Evolutionary conservation across 2,888 invertebrate genomes (phyloP), one percentile per base, ranked within the genome.

Genomic region (Tolmerus cingulatus): DNA sequence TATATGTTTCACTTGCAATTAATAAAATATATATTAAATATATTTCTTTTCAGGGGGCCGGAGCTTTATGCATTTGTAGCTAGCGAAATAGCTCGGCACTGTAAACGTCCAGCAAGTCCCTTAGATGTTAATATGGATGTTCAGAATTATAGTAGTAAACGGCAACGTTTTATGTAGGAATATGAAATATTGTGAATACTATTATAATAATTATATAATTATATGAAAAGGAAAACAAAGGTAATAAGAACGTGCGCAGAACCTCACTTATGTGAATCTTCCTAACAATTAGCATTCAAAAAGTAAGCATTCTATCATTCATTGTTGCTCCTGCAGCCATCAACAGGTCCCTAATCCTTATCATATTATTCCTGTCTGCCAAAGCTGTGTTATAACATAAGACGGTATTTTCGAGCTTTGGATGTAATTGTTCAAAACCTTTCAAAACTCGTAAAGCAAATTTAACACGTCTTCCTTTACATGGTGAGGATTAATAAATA

Each of bases 41-140:
- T 57, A 23, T 57, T 66, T 66, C 27, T 40, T 55, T 5, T 23
- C 27, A 93, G 93, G 88, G 92, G 90, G 88, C 92, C 94, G 78
- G 96, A 96, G 91, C 93, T 96, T 89, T 96, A 95, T 92, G 94
- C 95, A 90, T 96, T 96, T 92, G 96, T 95, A 91, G 94, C 94
- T 89, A 95, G 94, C 90, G 96, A 96, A 93, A 95, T 96, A 91
- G 95, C 95, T 88, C 94, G 96, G 88, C 95, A 96, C 91, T 95
- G 95, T 91, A 95, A 95, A 93, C 93, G 95, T 89, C 95, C 95
- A 74, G 95, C 95, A 87, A 95, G 95, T 90, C 95, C 95, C 88
- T 94, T 94, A 88, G 96, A 96, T 92, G 96, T 96, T 89, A 95
- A 95, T 91, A 96, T 96, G 96, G 96, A 95, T 91, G 96, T 96